Base-by-base conservation (phyloP, 1,140 invertebrate genomes). In the Drosophila tani region DNA sequence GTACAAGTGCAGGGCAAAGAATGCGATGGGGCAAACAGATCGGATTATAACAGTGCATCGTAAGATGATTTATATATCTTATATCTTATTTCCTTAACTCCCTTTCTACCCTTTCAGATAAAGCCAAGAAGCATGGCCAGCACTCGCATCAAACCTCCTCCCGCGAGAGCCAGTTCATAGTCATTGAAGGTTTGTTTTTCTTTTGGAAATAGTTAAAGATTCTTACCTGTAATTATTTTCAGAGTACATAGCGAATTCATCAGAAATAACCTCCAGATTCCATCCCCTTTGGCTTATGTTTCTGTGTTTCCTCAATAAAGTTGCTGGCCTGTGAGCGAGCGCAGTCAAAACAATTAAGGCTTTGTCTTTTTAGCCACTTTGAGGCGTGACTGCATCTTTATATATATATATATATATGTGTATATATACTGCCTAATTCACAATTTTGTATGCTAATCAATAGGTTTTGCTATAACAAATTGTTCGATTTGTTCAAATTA, bases 1-100 rank as follows among this genome's bases (percentile, higher is more conserved):
- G 75, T 95, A 95, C 91, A 94, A 94, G 73, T 95, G 94, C 81
- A 93, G 95, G 51, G 94, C 94, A 4, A 95, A 95, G 91, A 95
- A 95, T 84, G 93, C 94, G 5, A 82, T 95, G 38, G 94, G 94
- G 5, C 94, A 95, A 80, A 94, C 94, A 5, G 94, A 95, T 75
- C 94, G 94, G 32, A 93, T 94, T 71, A 95, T 95, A 59, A 94
- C 93, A 82, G 85, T 95, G 17, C 94, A 94, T 79, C 94, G 94
- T 95, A 93, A 93, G 91, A 78, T 0, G 0, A 14, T 8, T 5
- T 0, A 1, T 5, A 8, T n/a, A 21, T 41, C 5, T 3, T 12
- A 12, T 2, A 35, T 35, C 11, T 0, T 11, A 35, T 35, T 35
- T 12, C 32, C 4, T 11, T 9, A 35, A 40, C 2, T 5, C 5